Conservation (phyloP, 2,797 vertebrate species). For the Rhinella marina region DNA sequence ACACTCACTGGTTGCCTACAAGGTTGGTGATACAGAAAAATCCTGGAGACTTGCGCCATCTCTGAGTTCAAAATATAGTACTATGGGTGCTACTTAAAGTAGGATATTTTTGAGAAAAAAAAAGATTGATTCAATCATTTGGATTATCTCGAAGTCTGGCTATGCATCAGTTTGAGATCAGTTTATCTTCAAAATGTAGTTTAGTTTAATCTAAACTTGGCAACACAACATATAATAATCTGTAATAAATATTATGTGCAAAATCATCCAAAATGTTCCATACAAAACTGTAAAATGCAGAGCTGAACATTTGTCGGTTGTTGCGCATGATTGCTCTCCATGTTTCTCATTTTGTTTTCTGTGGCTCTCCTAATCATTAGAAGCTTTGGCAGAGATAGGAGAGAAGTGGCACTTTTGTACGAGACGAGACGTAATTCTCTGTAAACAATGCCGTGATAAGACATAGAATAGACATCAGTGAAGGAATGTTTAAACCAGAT, state of each 20-base stretch:
- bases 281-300: not conserved
- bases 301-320: not conserved
- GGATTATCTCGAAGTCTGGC: not conserved
- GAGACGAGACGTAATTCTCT: not conserved
- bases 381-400: not conserved
- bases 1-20: too few species aligned
- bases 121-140: not conserved
- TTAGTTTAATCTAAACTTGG: not conserved
- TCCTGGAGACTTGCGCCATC: too few species aligned
- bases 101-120: not conserved
- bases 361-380: not conserved
- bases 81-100: not conserved
- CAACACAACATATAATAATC: not conserved
- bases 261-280: not conserved
- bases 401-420: not conserved
- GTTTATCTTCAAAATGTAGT: not conserved
- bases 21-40: too few species aligned
- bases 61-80: too few species aligned
- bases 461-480: slow-evolving; percentile 2
- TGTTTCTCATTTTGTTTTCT: not conserved
- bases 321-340: not conserved
- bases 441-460: slow-evolving; percentile 15
- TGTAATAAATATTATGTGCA: not conserved
- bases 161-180: not conserved
- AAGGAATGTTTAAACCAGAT: slow-evolving; percentile 42